Evolutionary conservation across 1,140 invertebrate species (phyloP).

Genomic region (Venustaconcha ellipsiformis): DNA sequence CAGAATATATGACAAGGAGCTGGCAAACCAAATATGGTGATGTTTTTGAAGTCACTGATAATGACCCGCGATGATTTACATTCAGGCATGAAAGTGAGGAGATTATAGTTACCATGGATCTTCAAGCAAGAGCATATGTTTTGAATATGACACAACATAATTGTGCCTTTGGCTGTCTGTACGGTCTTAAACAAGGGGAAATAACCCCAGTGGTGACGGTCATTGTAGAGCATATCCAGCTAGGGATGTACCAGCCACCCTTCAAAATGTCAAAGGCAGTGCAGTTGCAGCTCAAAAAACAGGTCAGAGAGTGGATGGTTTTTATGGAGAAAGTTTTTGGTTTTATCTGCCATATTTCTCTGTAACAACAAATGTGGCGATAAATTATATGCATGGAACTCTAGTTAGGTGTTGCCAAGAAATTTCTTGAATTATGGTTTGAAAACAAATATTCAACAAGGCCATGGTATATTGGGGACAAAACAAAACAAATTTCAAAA

Average conservation of each 20-base stretch:
- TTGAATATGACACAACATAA: conserved; percentile 11
- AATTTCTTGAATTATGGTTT: conserved; percentile 26
- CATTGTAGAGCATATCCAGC: conserved; percentile 9
- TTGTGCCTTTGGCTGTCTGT: conserved; percentile 5
- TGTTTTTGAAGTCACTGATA: conserved; percentile 18
- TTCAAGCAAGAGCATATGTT: too few species aligned
- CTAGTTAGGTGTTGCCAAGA: conserved; percentile 25
- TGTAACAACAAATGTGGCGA: conserved; percentile 3
- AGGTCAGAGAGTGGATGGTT: background rate
- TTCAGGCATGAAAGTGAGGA: background rate
- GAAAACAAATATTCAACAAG: background rate
- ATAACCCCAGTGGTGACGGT: background rate
- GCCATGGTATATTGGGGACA: conserved; percentile 9
- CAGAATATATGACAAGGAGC: conserved; percentile 23
- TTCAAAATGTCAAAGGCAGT: background rate
- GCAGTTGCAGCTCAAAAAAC: background rate
- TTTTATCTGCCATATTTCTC: conserved; percentile 6
- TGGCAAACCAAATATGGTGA: conserved; percentile 20
- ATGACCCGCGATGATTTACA: background rate
- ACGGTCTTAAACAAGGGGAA: conserved; percentile 6
- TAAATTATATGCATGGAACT: conserved; percentile 37
- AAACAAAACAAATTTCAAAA: conserved; percentile 7
- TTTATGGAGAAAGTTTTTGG: background rate
- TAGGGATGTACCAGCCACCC: background rate
- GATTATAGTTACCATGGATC: conserved; percentile 4